phyloP scores from a whole-genome alignment of 2,113 vertebrate species.

The Numida meleagris region DNA sequence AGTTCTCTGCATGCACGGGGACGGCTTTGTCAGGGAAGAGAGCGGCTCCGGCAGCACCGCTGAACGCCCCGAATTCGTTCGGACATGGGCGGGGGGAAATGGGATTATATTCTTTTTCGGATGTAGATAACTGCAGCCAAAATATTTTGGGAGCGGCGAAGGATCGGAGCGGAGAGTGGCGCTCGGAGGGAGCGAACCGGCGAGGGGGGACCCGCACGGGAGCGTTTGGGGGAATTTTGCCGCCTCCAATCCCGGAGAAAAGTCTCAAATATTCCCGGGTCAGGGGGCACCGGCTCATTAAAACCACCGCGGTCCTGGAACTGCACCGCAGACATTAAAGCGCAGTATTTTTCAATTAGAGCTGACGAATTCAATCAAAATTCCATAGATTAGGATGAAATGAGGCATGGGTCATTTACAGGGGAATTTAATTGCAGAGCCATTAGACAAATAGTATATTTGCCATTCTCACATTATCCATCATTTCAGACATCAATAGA shows the following conservation, averaged over 20 bases:
- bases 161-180: too few relatives aligned
- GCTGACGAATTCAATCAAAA: constrained; percentile 99
- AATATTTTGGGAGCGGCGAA: background rate
- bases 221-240: constrained; percentile 3
- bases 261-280: constrained; percentile 83
- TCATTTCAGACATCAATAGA: constrained; percentile 95
- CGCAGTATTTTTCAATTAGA: constrained; percentile 99
- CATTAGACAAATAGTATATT: constrained; percentile 99
- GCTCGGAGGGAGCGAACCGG: too few relatives aligned
- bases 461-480: constrained; percentile 95
- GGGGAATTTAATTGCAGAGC: constrained; percentile 99
- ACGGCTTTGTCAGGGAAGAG: background rate
- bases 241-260: constrained; percentile 69
- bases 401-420: constrained; percentile 99
- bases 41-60: background rate
- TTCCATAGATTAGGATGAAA: constrained; percentile 99
- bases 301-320: constrained; percentile 81
- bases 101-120: too few relatives aligned
- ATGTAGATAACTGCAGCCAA: background rate
- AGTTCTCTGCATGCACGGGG: background rate
- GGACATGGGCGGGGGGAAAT: background rate
- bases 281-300: constrained; percentile 93
- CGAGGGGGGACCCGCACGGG: background rate
- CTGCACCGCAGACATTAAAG: constrained; percentile 96
- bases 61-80: constrained; percentile 15